phyloP scores from a whole-genome alignment of 2,888 invertebrate genomes.

The Noctuana brunneofusca region DNA sequence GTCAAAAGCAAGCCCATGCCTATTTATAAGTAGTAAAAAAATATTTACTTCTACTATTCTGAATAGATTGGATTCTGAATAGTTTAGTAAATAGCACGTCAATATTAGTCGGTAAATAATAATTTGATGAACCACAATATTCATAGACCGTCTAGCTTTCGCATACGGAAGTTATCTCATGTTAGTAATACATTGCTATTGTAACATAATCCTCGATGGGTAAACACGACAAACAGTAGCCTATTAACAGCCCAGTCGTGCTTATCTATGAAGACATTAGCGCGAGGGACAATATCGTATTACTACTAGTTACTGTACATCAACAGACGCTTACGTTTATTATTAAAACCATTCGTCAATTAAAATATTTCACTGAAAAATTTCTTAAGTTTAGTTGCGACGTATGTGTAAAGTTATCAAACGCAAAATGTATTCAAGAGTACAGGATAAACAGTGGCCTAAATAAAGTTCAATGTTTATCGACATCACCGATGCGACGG shows the following conservation, averaged over 20 bases:
- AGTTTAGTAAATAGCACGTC: too few species aligned
- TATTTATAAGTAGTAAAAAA: too few species aligned
- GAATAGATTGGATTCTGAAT: too few species aligned
- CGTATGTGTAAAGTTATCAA: too few species aligned
- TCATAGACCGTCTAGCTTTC: too few species aligned
- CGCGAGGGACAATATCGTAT: slow-evolving; percentile 15
- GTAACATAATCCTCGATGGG: slow-evolving; percentile 17
- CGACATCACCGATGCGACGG: slow-evolving; percentile 10
- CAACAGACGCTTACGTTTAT: not conserved
- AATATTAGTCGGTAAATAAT: too few species aligned
- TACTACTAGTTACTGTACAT: not conserved
- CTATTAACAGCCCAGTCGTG: slow-evolving; percentile 1
- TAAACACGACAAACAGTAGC: slow-evolving; percentile 9
- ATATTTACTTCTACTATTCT: too few species aligned
- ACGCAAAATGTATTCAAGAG: not conserved
- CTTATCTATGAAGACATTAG: slow-evolving; percentile 24
- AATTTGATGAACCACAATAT: too few species aligned
- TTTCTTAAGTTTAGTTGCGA: too few species aligned
- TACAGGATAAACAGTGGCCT: slow-evolving; percentile 21
- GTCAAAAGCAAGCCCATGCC: too few species aligned
- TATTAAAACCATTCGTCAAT: not conserved
- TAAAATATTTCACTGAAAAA: too few species aligned
- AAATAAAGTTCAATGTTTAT: slow-evolving; percentile 11
- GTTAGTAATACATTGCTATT: not conserved
- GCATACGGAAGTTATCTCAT: not conserved